These are phyloP conservation scores for Amorpha juglandis DNA, from an alignment of 2,888 invertebrate genomes.

Conservation along the genomic window DNA sequence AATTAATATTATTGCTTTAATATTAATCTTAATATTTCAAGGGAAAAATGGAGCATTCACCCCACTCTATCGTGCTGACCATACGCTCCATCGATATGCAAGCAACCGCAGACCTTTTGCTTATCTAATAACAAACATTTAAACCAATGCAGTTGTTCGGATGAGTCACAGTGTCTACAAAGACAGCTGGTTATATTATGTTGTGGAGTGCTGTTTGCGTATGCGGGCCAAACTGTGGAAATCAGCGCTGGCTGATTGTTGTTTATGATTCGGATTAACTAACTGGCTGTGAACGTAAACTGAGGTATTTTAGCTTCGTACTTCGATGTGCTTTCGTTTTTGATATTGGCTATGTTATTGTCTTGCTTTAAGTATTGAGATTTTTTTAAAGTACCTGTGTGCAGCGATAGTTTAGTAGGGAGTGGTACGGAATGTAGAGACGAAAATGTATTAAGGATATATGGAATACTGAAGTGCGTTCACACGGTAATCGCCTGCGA, in stretches of 20 bases:
- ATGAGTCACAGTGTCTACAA: slow-evolving; percentile 26
- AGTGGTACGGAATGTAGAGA: no score
- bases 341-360: neutral
- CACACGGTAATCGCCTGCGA: no score
- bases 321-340: neutral
- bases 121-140: slow-evolving; percentile 25
- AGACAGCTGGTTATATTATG: slow-evolving; percentile 21
- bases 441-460: no score
- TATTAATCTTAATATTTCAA: no score
- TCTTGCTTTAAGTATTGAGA: no score
- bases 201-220: slow-evolving; percentile 22
- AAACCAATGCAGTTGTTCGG: slow-evolving; percentile 12
- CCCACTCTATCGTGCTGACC: neutral
- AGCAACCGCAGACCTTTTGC: slow-evolving; percentile 3
- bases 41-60: neutral
- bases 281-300: neutral
- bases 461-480: no score
- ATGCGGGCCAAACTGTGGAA: slow-evolving; percentile 25
- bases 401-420: no score
- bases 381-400: no score
- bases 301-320: slow-evolving; percentile 1
- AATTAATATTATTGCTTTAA: no score
- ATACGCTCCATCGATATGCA: no score
- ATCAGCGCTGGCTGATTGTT: slow-evolving; percentile 17
- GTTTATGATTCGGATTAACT: slow-evolving; percentile 24